Evolutionary conservation across 2,888 invertebrate genomes (phyloP).

Genomic region (Liopterus haemorrhoidalis): DNA sequence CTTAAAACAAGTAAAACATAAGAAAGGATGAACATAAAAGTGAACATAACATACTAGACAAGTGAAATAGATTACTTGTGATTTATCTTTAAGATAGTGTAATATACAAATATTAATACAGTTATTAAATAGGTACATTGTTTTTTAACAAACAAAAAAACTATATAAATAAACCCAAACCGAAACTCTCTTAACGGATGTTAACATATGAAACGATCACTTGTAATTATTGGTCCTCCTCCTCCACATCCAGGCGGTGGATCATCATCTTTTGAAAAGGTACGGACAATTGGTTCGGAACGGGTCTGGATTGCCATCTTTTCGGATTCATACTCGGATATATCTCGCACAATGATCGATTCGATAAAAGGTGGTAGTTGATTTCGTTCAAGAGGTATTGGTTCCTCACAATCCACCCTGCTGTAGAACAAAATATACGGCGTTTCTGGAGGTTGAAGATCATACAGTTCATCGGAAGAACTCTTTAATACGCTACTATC

Average conservation of each 20-base stretch:
- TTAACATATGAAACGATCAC: slow-evolving; percentile 44
- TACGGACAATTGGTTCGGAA: slow-evolving; percentile 34
- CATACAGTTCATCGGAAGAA: slow-evolving; percentile 56
- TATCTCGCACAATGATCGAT: slow-evolving; percentile 38
- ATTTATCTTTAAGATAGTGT: slow-evolving; percentile 22
- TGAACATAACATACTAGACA: slow-evolving; percentile 10
- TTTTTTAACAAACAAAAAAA: slow-evolving; percentile 17
- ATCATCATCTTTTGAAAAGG: slow-evolving; percentile 47
- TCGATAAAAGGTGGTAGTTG: slow-evolving; percentile 39
- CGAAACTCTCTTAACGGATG: slow-evolving; percentile 20
- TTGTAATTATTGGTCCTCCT: slow-evolving; percentile 40
- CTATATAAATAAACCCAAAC: slow-evolving; percentile 18
- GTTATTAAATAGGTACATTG: slow-evolving; percentile 22
- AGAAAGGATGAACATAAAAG: not conserved
- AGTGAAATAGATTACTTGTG: slow-evolving; percentile 18
- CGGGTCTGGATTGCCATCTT: slow-evolving; percentile 35
- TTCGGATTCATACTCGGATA: slow-evolving; percentile 38
- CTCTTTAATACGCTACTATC: slow-evolving; percentile 65
- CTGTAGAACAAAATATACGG: slow-evolving; percentile 78
- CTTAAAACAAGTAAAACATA: slow-evolving; percentile 1
- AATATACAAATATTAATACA: slow-evolving; percentile 24
- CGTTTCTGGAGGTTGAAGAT: slow-evolving; percentile 64
- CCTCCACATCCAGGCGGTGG: slow-evolving; percentile 52
- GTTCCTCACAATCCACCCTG: slow-evolving; percentile 42
- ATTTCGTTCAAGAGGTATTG: slow-evolving; percentile 37